Percentiles rank a stretch among this genome's conserved stretches.
phyloP scores from a whole-genome alignment of 2,888 invertebrate species.

The Lobophora halterata region DNA sequence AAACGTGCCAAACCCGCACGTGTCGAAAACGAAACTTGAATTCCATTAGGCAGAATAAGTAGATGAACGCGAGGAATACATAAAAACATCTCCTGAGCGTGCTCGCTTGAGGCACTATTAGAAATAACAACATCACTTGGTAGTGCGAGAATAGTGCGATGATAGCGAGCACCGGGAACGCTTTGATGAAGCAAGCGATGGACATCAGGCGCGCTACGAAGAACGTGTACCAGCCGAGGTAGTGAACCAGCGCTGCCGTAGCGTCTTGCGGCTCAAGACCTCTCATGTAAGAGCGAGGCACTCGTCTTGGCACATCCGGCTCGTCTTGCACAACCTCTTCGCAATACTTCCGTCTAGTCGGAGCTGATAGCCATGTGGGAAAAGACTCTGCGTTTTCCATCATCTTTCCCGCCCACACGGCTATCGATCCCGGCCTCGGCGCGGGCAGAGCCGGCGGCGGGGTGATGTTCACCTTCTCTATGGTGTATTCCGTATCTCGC shows the following conservation, averaged over 20 bases:
- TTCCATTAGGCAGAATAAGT: slow-evolving; percentile 88
- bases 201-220: slow-evolving; percentile 86
- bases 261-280: slow-evolving; percentile 89
- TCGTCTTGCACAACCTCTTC: slow-evolving; percentile 58
- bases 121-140: slow-evolving; percentile 82
- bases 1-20: slow-evolving; percentile 84
- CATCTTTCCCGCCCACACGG: slow-evolving; percentile 73
- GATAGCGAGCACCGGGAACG: slow-evolving; percentile 82
- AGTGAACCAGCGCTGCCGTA: slow-evolving; percentile 84
- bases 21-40: slow-evolving; percentile 89
- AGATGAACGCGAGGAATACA: slow-evolving; percentile 86
- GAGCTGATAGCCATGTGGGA: slow-evolving; percentile 74
- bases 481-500: slow-evolving; percentile 51
- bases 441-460: slow-evolving; percentile 73
- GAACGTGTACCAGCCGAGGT: slow-evolving; percentile 89
- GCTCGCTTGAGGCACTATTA: slow-evolving; percentile 84
- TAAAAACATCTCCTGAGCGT: slow-evolving; percentile 80
- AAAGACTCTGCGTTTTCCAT: slow-evolving; percentile 80
- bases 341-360: slow-evolving; percentile 63
- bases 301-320: slow-evolving; percentile 61
- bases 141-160: slow-evolving; percentile 83
- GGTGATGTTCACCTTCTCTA: slow-evolving; percentile 68
- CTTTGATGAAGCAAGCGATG: slow-evolving; percentile 85
- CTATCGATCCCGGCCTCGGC: slow-evolving; percentile 63
- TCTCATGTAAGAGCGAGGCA: slow-evolving; percentile 77